Conservation (phyloP, 2,797 vertebrate species). For the Lateolabrax maculatus region DNA sequence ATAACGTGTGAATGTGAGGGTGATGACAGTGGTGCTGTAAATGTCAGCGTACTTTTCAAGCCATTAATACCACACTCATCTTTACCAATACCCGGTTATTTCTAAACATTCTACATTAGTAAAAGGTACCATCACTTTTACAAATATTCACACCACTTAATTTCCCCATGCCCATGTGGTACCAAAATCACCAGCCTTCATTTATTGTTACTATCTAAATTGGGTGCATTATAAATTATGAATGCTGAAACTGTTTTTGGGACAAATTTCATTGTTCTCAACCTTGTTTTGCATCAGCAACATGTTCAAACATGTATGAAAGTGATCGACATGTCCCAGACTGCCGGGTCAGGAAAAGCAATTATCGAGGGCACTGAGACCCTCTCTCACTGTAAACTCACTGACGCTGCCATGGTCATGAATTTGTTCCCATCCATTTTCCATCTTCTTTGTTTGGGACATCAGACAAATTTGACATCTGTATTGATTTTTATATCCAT, state of each 20-base stretch:
- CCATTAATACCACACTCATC: not conserved
- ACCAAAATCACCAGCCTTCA: slow-evolving; percentile 6
- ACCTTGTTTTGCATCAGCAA: slow-evolving; percentile 6
- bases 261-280: slow-evolving; percentile 28
- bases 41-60: not conserved
- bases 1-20: not conserved
- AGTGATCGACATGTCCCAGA: not conserved
- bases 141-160: not conserved
- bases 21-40: not conserved
- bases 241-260: slow-evolving; percentile 28
- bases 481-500: slow-evolving; percentile 9
- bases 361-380: not conserved
- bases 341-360: slow-evolving; percentile 9
- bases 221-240: slow-evolving; percentile 25
- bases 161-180: not conserved
- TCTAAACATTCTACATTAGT: not conserved
- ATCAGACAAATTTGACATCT: not conserved
- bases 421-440: not conserved
- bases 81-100: too few relatives aligned
- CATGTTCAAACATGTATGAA: slow-evolving; percentile 23
- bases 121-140: not conserved
- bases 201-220: slow-evolving; percentile 47
- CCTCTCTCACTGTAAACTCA: not conserved
- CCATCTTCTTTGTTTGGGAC: not conserved
- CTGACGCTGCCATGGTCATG: not conserved